Evolutionary conservation across 2,888 invertebrate species (phyloP), one percentile per base, ranked within the genome.

Genomic region (Synanthedon vespiformis): DNA sequence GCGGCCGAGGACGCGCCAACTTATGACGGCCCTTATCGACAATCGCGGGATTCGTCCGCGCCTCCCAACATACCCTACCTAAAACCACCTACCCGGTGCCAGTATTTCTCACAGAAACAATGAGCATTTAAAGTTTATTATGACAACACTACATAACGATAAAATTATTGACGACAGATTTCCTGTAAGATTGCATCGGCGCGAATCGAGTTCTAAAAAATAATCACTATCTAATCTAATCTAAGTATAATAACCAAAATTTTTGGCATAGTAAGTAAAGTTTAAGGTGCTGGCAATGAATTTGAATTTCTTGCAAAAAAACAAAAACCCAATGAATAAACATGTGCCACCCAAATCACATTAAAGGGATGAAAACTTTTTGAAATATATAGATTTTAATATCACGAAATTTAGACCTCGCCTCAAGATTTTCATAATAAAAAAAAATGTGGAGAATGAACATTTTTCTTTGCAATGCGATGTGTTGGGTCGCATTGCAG

Each of bases 41-140:
- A 77, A 85, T 84, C 84, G 72, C 69, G 59, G 67, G 65, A 67
- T 63, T 66, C 72, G 70, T 65, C 74, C 72, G 27, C 50, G 40
- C 73, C 74, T 72, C 74, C 70, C 72, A 68, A 74, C 75, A 72
- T 65, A 34, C 66, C 68, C 62, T 65, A 65, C 68, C 65, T 61
- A 27, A 14, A 34, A 34, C 40, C 50, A 34, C 68, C 70, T 64
- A 68, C 73, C 70, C 68, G 62, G 34, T 69, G 71, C 68, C 67
- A 74, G 74, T 74, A 78, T 81, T 83, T 83, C 80, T 80, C 81
- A 76, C 82, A 77, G 74, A 70, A 81, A 85, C 85, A 84, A 85
- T 83, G 79, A 84, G 76, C 78, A 63, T 78, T 82, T 74, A 80
- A 82, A 74, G 72, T 74, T 81, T 79, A 78, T 77, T 75, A 76